phyloP scores from a whole-genome alignment of 1,140 invertebrate genomes.

The Drosophila fuyamai region DNA sequence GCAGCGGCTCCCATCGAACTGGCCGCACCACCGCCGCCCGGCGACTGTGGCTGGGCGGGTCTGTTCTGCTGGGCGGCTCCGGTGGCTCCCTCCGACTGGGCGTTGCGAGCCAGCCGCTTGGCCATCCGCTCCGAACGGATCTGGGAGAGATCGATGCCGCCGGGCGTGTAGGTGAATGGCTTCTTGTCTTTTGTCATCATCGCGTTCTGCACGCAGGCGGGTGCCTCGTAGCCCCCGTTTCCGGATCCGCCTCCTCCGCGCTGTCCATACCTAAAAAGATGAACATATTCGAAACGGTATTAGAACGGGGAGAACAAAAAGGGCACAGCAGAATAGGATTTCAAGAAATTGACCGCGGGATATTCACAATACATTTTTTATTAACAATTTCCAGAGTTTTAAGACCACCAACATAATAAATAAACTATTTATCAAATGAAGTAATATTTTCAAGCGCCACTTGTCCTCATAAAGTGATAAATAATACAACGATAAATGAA shows the following conservation, averaged over 20 bases:
- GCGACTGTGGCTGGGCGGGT: slow-evolving; percentile 76
- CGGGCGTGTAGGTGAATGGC: slow-evolving; percentile 97
- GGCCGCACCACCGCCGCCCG: slow-evolving; percentile 67
- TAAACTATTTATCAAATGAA: no score
- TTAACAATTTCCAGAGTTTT: no score
- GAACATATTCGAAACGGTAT: no score
- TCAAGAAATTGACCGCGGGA: no score
- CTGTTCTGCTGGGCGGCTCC: slow-evolving; percentile 78
- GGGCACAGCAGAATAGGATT: no score
- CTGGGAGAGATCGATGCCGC: slow-evolving; percentile 95
- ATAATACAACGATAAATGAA: no score
- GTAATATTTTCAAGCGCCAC: no score
- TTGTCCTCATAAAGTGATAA: no score
- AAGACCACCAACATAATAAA: no score
- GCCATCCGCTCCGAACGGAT: slow-evolving; percentile 96
- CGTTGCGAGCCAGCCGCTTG: slow-evolving; percentile 87
- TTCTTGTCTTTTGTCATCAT: slow-evolving; percentile 98
- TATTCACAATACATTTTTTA: no score
- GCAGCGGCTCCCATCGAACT: slow-evolving; percentile 75
- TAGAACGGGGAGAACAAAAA: no score
- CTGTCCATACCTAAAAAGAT: slow-evolving; percentile 69
- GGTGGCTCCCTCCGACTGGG: slow-evolving; percentile 86
- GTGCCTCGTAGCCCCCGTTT: slow-evolving; percentile 88
- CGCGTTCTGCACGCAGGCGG: slow-evolving; percentile 95
- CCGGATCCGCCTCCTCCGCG: slow-evolving; percentile 66